Evolutionary conservation across 2,113 vertebrate genomes (phyloP).

Genomic region (Myotis lucifugus): DNA sequence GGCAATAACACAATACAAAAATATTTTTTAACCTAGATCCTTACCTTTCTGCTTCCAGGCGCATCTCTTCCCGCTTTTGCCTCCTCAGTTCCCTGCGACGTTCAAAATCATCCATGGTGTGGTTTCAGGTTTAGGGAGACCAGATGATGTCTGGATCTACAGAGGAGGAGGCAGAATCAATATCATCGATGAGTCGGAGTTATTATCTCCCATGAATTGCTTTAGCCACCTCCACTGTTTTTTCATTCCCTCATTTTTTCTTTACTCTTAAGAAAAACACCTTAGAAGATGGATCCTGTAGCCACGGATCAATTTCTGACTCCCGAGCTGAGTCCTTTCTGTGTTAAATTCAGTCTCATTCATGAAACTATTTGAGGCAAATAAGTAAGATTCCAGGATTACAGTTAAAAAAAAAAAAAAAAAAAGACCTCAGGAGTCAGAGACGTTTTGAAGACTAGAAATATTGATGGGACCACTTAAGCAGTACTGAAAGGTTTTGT

Average conservation of each 20-base stretch:
- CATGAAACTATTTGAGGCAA: conserved; percentile 63
- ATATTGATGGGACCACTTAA: neutral
- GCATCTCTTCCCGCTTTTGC: conserved; percentile 99
- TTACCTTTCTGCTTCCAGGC: conserved; percentile 96
- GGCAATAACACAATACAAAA: neutral
- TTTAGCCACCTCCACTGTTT: neutral
- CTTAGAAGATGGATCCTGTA: conserved; percentile 49
- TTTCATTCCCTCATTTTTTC: conserved; percentile 44
- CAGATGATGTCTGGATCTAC: conserved; percentile 72
- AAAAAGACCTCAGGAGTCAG: conserved; percentile 65
- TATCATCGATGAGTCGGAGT: conserved; percentile 16
- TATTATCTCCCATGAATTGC: neutral
- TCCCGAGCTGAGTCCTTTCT: conserved; percentile 49
- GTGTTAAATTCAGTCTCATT: conserved; percentile 62
- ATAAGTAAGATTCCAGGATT: conserved; percentile 63
- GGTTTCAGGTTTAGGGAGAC: conserved; percentile 63
- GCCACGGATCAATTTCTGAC: conserved; percentile 71
- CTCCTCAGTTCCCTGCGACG: conserved; percentile 96
- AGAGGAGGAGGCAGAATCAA: conserved; percentile 12
- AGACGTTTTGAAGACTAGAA: conserved; percentile 8
- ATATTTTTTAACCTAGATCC: neutral
- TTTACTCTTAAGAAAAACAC: conserved; percentile 74
- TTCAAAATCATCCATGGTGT: conserved; percentile 97
- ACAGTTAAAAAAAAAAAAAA: conserved; percentile 66
- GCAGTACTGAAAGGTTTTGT: neutral